Conservation (phyloP, 2,797 vertebrate species). For the Erithacus rubecula region DNA sequence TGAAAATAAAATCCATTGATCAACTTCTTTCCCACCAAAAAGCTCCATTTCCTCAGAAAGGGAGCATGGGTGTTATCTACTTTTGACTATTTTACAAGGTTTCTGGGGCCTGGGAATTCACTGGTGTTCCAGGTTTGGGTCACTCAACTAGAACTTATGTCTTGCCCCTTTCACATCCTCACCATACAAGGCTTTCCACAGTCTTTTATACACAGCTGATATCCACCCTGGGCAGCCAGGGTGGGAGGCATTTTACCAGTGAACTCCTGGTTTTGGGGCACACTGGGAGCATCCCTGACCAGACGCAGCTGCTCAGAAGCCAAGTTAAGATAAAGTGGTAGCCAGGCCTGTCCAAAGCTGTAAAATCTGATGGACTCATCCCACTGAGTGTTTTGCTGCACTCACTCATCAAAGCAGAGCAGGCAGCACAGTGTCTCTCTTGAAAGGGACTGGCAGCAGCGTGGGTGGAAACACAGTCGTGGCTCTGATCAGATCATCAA, state of each 20-base stretch:
- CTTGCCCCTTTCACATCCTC: background rate
- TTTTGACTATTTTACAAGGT: background rate
- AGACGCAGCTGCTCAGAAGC: background rate
- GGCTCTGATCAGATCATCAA: background rate
- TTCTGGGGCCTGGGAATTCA: background rate
- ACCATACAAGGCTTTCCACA: background rate
- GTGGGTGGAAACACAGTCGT: background rate
- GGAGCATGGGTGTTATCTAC: rapidly evolving
- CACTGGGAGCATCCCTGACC: background rate
- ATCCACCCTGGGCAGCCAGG: background rate
- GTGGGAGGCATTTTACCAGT: background rate
- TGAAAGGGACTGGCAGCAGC: background rate
- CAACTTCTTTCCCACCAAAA: background rate
- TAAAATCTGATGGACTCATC: background rate
- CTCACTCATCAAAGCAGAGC: background rate
- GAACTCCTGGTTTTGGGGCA: rapidly evolving
- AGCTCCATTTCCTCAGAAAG: background rate
- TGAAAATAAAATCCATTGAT: background rate
- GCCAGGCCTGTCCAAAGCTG: background rate
- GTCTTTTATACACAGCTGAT: background rate
- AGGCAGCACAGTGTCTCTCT: background rate
- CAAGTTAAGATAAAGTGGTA: background rate
- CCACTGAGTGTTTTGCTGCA: background rate
- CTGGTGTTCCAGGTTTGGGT: background rate
- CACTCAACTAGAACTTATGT: background rate